Evolutionary conservation across 2,797 vertebrate species (phyloP), one percentile per base, ranked within the genome.

Genomic region (Ctenosaura bakeri): DNA sequence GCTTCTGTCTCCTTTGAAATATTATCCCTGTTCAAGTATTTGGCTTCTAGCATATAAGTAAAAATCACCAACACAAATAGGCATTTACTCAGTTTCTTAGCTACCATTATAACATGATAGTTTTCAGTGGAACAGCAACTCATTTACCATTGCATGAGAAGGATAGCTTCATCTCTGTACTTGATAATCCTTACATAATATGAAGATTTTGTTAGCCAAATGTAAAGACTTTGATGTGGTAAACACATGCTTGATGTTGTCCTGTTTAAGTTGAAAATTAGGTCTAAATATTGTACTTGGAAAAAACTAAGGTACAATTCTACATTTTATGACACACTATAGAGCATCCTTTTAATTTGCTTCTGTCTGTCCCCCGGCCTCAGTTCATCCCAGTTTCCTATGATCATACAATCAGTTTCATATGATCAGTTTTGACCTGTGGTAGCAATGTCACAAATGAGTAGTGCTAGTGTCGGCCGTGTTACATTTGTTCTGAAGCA

Each of bases 21-120:
- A 77, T 86, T 76, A 59, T 73, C 66, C 26, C 35, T 42, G 26
- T 77, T 74, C 73, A 87, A 46, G 54, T 46, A 77, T 87, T 87
- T 87, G 26, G 54, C 85, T 77, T 77, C 54, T 62, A 78, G 54
- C 54, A 2, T 87, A 32, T 46, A 62, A 62, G 35, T 62, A 87
- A 87, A 62, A 77, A 32, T 10, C 26, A 86, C 6, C 32, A 10
- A 13, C 32, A 54, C 50, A 35, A 52, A 73, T 6, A 54, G 14
- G 50, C 32, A 69, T 85, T 32, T 73, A 22, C 29, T n/a, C 24
- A 26, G 13, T 59, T 24, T 76, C 52, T 59, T 13, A 29, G 26
- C 38, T 74, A 56, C 29, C 46, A 54, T 73, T 32, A 46, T 22
- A 85, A 50, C 64, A 6, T 29, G 3, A 35, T 59, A 38, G 20